These are phyloP conservation scores for Camarhynchus parvulus DNA, from an alignment of 2,113 vertebrate species.

Conservation along the genomic window DNA sequence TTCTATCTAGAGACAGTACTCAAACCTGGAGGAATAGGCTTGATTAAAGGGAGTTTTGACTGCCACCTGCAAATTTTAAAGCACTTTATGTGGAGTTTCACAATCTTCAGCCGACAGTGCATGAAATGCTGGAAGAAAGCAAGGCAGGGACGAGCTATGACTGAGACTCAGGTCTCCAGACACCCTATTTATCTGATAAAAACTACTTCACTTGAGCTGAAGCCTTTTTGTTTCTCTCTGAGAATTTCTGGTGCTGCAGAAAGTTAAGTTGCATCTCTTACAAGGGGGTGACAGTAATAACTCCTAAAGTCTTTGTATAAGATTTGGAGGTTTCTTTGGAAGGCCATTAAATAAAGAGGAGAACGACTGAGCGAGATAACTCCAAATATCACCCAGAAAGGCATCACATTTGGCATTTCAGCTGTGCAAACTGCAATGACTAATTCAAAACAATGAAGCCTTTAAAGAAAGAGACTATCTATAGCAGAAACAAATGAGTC, in stretches of 20 bases:
- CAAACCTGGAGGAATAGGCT: not conserved
- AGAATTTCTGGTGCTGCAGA: slow-evolving; percentile 14
- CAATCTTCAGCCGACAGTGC: not conserved
- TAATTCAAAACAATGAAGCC: slow-evolving; percentile 63
- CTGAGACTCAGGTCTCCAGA: not conserved
- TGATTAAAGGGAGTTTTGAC: not conserved
- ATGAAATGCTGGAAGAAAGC: not conserved
- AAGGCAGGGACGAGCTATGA: not conserved
- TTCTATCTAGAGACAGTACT: not conserved
- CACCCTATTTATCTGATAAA: not conserved
- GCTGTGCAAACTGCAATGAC: slow-evolving; percentile 34
- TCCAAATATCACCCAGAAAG: not conserved
- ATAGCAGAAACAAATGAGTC: slow-evolving; percentile 54
- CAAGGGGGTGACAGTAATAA: not conserved
- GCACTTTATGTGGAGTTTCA: not conserved
- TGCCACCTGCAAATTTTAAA: slow-evolving; percentile 1
- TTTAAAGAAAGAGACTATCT: slow-evolving; percentile 61
- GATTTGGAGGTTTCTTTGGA: slow-evolving; percentile 13
- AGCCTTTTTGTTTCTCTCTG: not conserved
- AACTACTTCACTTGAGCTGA: not conserved
- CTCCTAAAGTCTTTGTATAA: not conserved
- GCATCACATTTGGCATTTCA: not conserved
- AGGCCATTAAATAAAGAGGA: not conserved
- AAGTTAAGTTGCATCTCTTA: not conserved
- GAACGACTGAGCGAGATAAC: not conserved